A percentile compares a stretch with the other conserved stretches of the same genome.
These are phyloP conservation scores for Pseudorectes ferrugineus DNA, from an alignment of 2,113 vertebrate genomes.

Conservation along the genomic window DNA sequence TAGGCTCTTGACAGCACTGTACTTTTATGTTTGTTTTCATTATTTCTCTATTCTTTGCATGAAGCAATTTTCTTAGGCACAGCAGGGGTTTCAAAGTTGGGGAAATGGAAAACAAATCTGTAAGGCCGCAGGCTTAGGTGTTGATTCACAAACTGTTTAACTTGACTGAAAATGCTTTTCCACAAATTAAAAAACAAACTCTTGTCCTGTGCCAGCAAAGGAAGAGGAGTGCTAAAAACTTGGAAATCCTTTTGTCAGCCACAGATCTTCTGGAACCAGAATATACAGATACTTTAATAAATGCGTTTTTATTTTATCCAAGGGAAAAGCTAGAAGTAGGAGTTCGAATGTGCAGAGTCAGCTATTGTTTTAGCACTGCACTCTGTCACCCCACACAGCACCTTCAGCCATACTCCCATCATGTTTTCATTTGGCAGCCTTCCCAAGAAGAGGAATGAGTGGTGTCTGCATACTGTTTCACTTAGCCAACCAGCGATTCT, in stretches of 20 bases:
- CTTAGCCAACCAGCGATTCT: not conserved
- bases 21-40: conserved; percentile 53
- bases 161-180: conserved; percentile 6
- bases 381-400: conserved; percentile 50
- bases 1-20: not conserved
- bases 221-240: not conserved
- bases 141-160: conserved; percentile 13
- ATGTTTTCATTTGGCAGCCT: conserved; percentile 46
- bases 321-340: conserved; percentile 8
- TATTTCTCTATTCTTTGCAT: conserved; percentile 42
- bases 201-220: not conserved
- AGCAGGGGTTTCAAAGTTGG: conserved; percentile 16
- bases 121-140: not conserved
- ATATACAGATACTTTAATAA: conserved; percentile 37
- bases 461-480: conserved; percentile 50
- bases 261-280: conserved; percentile 40
- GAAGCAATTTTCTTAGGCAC: conserved; percentile 44
- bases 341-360: conserved; percentile 42
- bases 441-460: conserved; percentile 26
- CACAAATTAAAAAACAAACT: conserved; percentile 1
- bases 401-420: conserved; percentile 40
- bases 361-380: conserved; percentile 41
- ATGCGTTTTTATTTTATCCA: conserved; percentile 47
- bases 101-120: conserved; percentile 52
- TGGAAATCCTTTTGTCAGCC: conserved; percentile 25